Conservation (phyloP, 2,888 invertebrate species). For the Proisotoma minuta region DNA sequence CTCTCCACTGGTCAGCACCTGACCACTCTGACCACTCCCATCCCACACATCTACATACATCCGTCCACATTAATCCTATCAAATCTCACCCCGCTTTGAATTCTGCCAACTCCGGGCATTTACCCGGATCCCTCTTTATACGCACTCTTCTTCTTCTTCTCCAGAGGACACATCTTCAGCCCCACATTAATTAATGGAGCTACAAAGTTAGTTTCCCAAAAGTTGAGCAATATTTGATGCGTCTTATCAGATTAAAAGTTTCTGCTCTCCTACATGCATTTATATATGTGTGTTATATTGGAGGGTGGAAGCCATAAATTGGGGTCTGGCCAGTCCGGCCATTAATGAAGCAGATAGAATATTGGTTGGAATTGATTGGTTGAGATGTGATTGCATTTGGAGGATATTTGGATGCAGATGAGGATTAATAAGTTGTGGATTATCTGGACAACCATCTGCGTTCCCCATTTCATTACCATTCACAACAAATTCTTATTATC, state of each 20-base stretch:
- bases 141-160: no score
- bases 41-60: not conserved
- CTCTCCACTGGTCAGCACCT: not conserved
- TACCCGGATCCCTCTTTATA: not conserved
- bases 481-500: not conserved
- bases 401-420: conserved; percentile 3
- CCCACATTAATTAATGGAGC: no score
- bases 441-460: conserved; percentile 14
- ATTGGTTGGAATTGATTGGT: conserved; percentile 2
- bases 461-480: conserved; percentile 7
- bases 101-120: not conserved
- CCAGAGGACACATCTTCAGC: no score
- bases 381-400: conserved; percentile 1
- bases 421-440: conserved; percentile 13
- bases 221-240: not conserved
- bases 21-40: conserved; percentile 1
- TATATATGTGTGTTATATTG: not conserved
- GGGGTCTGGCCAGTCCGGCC: not conserved
- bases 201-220: no score
- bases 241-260: not conserved
- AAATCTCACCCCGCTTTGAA: no score
- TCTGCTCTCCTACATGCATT: not conserved
- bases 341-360: not conserved
- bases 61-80: no score
- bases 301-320: not conserved